Base-by-base conservation (phyloP, 2,888 invertebrate genomes). In the Pammene fasciana region DNA sequence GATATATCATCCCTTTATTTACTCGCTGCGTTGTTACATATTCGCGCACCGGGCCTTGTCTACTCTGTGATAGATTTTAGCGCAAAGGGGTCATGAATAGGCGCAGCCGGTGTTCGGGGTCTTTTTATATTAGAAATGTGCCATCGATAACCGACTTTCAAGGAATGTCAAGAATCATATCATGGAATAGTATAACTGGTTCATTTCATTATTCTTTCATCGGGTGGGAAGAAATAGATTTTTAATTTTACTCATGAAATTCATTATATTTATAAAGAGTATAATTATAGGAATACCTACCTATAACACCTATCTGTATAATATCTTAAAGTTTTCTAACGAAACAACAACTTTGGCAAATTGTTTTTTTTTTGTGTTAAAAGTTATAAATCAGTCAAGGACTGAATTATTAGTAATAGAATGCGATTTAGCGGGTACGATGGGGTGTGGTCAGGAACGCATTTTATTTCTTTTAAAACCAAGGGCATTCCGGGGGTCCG, bases 1-100 rank as follows among this genome's bases (percentile, higher is more conserved):
- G 88, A 91, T 91, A 89, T 87, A 89, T 90, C 91, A 90, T 92
- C 90, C 91, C 88, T 90, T 90, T 90, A 91, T 92, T 90, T 88
- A 90, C 82, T 86, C 80, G 76, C 79, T 79, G 83, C 82, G 73
- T 77, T 79, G 85, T 80, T 88, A 90, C 90, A 90, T 89, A 91
- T 91, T 90, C 89, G 90, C 91, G 86, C 85, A 86, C 79, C 80
- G 76, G 80, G 85, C 87, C 85, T 88, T 88, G 86, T 89, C 85
- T 81, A 82, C 71, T 68, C 65, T 74, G 64, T 76, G 75, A 82
- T 82, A 79, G 76, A 79, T 81, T 80, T 76, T 75, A 75, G 77
- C 57, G 79, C 80, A 81, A 83, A 82, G 81, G 82, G 83, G 83
- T 84, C 79, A 79, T 77, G 80, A 82, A 84, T 75, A 79, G 81